Base-by-base conservation (phyloP, 2,113 vertebrate genomes). In the Charadrius vociferus region DNA sequence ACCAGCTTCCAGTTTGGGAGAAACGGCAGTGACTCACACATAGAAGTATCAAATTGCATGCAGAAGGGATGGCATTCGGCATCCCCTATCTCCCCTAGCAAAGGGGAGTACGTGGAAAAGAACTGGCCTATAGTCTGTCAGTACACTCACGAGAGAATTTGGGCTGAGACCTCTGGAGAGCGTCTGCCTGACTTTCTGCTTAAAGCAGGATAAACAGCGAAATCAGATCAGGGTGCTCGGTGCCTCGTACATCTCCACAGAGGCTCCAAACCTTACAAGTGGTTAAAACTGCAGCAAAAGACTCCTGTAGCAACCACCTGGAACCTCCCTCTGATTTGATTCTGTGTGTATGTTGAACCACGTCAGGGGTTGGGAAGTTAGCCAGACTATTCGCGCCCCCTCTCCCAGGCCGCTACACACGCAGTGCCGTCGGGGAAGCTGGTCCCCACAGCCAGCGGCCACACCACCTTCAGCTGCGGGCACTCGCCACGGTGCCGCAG, bases 361-460 rank as follows among this genome's bases (percentile, higher is more conserved):
- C 21, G 20, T 0, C 49, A 30, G 49, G 36, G 22, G 21, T 2
- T 6, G 26, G 61, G 77, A 9, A 22, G 53, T 0, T 7, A 17
- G 19, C 37, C 41, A 6, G 30, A 34, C 52, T 34, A 3, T 3
- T 14, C 0, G 19, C 2, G 41, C 6, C 27, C 21, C 14, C 16
- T 7, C 39, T 19, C 20, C 12, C 41, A 12, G 32, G 53, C 47
- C 13, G 27, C 6, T 6, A 34, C 32, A 21, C 72, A 7, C 26
- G 4, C 27, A 7, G 0, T 5, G 11, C 56, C 1, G 12, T 1
- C 10, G 8, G 6, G 30, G 59, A 34, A 27, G 41, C 24, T 1
- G 3, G 14, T 3, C 11, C 1, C 7, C 9, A 22, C 18, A 22
- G 37, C 39, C 13, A 1, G 8, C 1, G 7, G 2, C 39, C 34